Evolutionary conservation across 2,113 vertebrate genomes (phyloP).

Genomic region (Solenodon paradoxus): DNA sequence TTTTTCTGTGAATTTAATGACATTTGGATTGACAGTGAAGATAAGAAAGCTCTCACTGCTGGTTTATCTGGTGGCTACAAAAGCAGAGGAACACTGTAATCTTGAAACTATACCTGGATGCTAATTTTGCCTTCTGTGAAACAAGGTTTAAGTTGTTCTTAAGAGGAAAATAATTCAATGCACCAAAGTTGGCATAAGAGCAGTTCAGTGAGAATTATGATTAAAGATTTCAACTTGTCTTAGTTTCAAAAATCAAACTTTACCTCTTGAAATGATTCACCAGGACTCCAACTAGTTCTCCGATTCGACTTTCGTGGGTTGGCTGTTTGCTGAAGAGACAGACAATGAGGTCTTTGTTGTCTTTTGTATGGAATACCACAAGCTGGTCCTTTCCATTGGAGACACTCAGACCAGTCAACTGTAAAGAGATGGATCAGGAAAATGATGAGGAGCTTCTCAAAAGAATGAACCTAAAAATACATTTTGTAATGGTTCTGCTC

Average conservation of each 20-base stretch:
- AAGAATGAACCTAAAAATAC: not conserved
- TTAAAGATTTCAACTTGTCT: not conserved
- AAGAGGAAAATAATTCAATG: not conserved
- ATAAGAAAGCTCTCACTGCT: conserved; percentile 14
- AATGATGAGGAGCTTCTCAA: not conserved
- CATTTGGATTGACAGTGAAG: conserved; percentile 1
- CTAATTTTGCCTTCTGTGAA: conserved; percentile 43
- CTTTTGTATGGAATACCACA: conserved; percentile 97
- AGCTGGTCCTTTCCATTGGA: conserved; percentile 98
- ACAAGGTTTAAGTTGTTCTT: not conserved
- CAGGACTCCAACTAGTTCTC: conserved; percentile 95
- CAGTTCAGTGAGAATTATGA: not conserved
- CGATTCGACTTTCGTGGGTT: conserved; percentile 91
- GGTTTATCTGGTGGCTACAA: not conserved
- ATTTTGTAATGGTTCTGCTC: not conserved
- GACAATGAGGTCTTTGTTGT: conserved; percentile 95
- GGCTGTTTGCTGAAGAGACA: conserved; percentile 92
- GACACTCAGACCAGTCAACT: conserved; percentile 95
- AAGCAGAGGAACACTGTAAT: not conserved
- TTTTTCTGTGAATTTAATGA: conserved; percentile 52
- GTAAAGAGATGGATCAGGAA: conserved; percentile 50
- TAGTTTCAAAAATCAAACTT: conserved; percentile 48
- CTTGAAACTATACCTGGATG: conserved; percentile 18
- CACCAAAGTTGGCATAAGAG: not conserved
- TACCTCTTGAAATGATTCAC: conserved; percentile 97